Evolutionary conservation across 2,113 vertebrate species (phyloP).

Genomic region (Colistium nudipinnis): DNA sequence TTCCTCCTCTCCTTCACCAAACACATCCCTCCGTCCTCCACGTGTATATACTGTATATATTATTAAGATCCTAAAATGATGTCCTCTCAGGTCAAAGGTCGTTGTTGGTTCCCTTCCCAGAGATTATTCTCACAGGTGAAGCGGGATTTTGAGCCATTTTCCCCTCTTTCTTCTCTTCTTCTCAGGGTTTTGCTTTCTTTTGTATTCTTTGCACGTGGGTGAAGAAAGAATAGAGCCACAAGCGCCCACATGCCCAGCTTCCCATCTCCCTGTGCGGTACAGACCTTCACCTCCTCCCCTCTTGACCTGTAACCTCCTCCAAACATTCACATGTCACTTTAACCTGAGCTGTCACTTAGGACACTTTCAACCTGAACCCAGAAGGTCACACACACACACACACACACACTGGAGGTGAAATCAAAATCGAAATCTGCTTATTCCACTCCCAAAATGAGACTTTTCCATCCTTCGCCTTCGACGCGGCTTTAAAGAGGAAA

Average conservation of each 20-base stretch:
- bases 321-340: constrained; percentile 57
- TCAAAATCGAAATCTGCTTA: no score
- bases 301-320: constrained; percentile 61
- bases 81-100: no score
- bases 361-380: constrained; percentile 56
- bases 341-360: constrained; percentile 68
- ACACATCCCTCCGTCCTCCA: no score
- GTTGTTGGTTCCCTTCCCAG: no score
- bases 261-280: constrained; percentile 65
- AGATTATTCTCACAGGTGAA: no score
- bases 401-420: background rate
- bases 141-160: constrained; percentile 34
- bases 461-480: no score
- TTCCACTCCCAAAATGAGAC: no score
- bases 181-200: constrained; percentile 31
- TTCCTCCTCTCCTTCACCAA: background rate
- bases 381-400: constrained; percentile 20
- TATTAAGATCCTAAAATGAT: no score
- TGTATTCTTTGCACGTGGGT: constrained; percentile 55
- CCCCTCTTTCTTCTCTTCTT: constrained; percentile 31
- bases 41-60: no score
- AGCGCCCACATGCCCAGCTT: constrained; percentile 14
- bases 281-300: constrained; percentile 64
- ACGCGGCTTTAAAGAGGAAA: background rate
- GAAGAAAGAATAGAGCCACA: constrained; percentile 18